Base-by-base conservation (phyloP, 1,140 invertebrate species). In the Scaptomyza pallida region DNA sequence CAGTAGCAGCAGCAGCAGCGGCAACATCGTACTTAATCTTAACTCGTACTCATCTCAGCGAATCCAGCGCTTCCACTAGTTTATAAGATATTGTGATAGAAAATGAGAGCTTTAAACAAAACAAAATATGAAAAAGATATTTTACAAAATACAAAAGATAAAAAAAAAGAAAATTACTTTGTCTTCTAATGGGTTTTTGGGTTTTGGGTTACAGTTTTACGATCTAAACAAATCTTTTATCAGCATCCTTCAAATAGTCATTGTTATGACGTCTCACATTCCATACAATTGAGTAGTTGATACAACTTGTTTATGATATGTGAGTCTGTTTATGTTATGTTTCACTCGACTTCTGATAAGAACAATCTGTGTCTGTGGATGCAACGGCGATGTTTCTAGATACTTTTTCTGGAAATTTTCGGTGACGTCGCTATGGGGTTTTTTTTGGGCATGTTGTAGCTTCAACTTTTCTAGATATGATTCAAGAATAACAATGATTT, bases 21-120 rank as follows among this genome's bases (percentile, higher is more conserved):
- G 26, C 64, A 62, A 15, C 55, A 41, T 40, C 50, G 51, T 70
- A 70, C 60, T 70, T 67, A 57, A 61, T 55, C 40, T 37, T 40
- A 61, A 62, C 61, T 71, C 60, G 70, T 75, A 72, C 72, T 73
- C 74, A 82, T 41, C 73, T 70, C 82, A 79, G 81, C 81, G 82
- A 88, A 72, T 59, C 82, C 15, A 88, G 78, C 78, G 83, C 82
- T 88, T 88, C 82, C 82, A 75, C 57, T 88, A 89, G 78, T 35
- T 78, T 13, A 68, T 88, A 86, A 86, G 82, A 69, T 75, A 82
- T 82, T 88, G 82, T 86, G 82, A 86, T 86, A 86, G 61, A 81
- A 77, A 70, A 77, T 60, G 48, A 85, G 33, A 85, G 81, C 81
- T 85, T 85, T 85, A 83, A 61, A 56, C n/a, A n/a, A n/a, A 72